Base-by-base conservation (phyloP, 2,797 vertebrate genomes). In the Atherinosoma microstoma region DNA sequence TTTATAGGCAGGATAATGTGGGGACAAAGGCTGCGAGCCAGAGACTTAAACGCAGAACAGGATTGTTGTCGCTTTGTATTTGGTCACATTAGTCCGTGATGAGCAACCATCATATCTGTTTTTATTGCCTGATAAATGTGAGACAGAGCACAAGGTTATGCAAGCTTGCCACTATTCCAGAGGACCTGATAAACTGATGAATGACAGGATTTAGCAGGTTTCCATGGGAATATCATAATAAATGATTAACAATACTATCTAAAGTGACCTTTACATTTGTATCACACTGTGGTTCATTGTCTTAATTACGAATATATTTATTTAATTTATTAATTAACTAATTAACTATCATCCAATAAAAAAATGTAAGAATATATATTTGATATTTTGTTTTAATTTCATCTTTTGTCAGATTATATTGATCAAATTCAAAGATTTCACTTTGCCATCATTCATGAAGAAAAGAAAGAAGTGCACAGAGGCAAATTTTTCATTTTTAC, bases 1-100 rank as follows among this genome's bases (percentile, higher is more conserved):
- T 82, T 78, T 87, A 89, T 82, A 75, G 45, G 42, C 18, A 12
- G 20, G 49, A 84, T 72, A 87, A 71, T 45, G 53, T 2, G 20
- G 34, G 70, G 58, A 35, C 83, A 83, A 85, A 84, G 80, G 70
- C 62, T 51, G 13, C 32, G 22, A 29, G 40, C 27, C 47, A 16
- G 4, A 34, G 16, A 54, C 12, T 59, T 73, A 32, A 56, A 63
- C 15, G 9, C 10, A 73, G 22, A 30, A 51, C 3, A 40, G 1
- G 6, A 67, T 54, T 18, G 34, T 3, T 61, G 45, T 13, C 12
- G 27, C 7, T 6, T 34, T 36, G 13, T 40, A 45, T 16, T 45
- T 29, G 51, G 24, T 54, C 51, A 24, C 51, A 54, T 22, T 22
- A 22, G 47, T 11, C 47, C 22, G 45, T 24, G n/a, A 47, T 38